phyloP scores from a whole-genome alignment of 2,113 vertebrate species.

The Rhinogobius similis region DNA sequence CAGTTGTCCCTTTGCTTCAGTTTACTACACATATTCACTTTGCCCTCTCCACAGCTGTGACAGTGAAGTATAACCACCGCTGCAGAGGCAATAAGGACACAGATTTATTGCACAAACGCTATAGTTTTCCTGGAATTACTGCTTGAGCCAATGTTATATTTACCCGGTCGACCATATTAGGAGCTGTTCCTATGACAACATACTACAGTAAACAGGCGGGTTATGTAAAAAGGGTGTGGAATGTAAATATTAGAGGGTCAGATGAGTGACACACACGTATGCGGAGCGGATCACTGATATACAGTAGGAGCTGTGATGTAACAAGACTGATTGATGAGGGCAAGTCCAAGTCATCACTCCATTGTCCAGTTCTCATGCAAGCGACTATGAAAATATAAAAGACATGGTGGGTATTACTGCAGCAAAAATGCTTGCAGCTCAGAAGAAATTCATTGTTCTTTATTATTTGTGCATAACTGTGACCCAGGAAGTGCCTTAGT shows the following conservation, averaged over 20 bases:
- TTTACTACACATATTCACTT: not conserved
- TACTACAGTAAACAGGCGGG: constrained; percentile 2
- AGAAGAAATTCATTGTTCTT: not conserved
- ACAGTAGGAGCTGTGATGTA: constrained; percentile 27
- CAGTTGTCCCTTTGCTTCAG: too few relatives aligned
- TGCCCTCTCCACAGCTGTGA: not conserved
- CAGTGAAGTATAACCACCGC: constrained; percentile 7
- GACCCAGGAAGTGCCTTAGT: not conserved
- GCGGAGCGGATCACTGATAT: not conserved
- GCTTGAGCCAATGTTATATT: constrained; percentile 9
- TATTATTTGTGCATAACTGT: constrained; percentile 4
- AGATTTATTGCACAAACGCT: not conserved
- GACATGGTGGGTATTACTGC: not conserved
- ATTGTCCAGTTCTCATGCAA: not conserved
- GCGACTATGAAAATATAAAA: not conserved
- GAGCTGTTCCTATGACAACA: constrained; percentile 13
- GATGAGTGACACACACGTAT: constrained; percentile 1
- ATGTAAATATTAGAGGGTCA: constrained; percentile 25
- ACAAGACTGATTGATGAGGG: constrained; percentile 10
- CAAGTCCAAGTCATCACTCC: not conserved
- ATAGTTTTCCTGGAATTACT: constrained; percentile 3
- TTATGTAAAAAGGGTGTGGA: constrained; percentile 28
- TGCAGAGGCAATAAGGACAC: not conserved
- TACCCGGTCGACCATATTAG: not conserved
- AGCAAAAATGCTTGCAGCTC: not conserved